Conservation (phyloP, 2,797 vertebrate genomes). For the Discoglossus pictus region DNA sequence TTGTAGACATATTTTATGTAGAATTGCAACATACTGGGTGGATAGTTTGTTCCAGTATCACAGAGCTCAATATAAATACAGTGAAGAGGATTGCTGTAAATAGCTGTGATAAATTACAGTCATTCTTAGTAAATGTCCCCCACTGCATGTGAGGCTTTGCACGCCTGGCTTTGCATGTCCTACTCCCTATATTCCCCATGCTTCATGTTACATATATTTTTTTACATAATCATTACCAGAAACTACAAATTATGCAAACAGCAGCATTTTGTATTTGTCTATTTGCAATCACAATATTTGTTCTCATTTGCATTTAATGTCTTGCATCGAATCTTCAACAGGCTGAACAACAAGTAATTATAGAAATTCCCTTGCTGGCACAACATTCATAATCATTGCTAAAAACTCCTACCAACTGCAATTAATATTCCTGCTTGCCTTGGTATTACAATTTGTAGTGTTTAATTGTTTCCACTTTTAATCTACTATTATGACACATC, state of each 20-base stretch:
- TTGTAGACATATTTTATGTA: no score
- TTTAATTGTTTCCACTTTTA: conserved; percentile 15
- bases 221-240: conserved; percentile 26
- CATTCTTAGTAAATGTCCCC: no score
- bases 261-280: conserved; percentile 46
- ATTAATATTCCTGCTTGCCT: conserved; percentile 44
- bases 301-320: conserved; percentile 50
- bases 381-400: conserved; percentile 45
- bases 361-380: conserved; percentile 47
- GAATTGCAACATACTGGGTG: no score
- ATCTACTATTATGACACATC: background rate
- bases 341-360: conserved; percentile 47
- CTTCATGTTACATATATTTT: no score
- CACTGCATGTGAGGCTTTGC: no score
- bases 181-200: no score
- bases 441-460: conserved; percentile 21
- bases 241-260: conserved; percentile 44
- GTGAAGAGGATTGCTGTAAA: no score
- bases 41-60: no score
- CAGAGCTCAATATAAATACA: no score
- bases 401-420: conserved; percentile 33
- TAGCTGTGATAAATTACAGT: no score
- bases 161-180: no score
- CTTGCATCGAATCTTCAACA: conserved; percentile 41
- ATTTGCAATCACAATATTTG: conserved; percentile 50